Base-by-base conservation (phyloP, 2,113 vertebrate species). In the Synchiropus splendidus region DNA sequence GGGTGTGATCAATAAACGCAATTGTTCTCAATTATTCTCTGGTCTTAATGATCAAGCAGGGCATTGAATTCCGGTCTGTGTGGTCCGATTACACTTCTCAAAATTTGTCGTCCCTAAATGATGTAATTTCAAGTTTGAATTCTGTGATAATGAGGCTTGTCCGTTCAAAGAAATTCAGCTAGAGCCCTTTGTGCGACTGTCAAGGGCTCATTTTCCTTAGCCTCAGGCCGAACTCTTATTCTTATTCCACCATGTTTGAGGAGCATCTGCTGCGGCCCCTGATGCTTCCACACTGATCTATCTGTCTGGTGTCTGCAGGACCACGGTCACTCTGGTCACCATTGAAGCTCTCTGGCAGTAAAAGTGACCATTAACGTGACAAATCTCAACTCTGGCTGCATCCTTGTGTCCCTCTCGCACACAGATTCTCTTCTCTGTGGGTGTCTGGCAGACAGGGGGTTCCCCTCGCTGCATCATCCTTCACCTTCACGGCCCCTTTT, bases 331-430 rank as follows among this genome's bases (percentile, higher is more conserved):
- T 48, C 31, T 9, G 48, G 47, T 48, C 42, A 18, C 48, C 44
- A 21, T 56, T 8, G 55, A 38, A 60, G 15, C 56, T 18, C 49
- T 63, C 56, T 66, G 60, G 46, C 54, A 48, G 31, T 81, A 76
- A 79, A 79, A 78, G 53, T 60, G 66, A 48, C 72, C 64, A 74
- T 83, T 81, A 81, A 76, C 67, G 69, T 81, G 70, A 83, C 45
- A 38, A 60, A 78, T 72, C 41, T 46, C 33, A 39, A 43, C 51
- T 39, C 16, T 54, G 36, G 50, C 31, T 44, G 35, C 41, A 10
- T 39, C 42, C 14, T 32, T 39, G 9, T 44, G 10, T 10, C 6
- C 42, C 40, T 45, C 45, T 48, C 36, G 45, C 45, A 31, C 40
- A 18, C n/a, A 38, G 33, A 48, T 31, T 55, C 33, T 42, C 13